phyloP scores from a whole-genome alignment of 2,797 vertebrate genomes.

The Sarcoramphus papa region DNA sequence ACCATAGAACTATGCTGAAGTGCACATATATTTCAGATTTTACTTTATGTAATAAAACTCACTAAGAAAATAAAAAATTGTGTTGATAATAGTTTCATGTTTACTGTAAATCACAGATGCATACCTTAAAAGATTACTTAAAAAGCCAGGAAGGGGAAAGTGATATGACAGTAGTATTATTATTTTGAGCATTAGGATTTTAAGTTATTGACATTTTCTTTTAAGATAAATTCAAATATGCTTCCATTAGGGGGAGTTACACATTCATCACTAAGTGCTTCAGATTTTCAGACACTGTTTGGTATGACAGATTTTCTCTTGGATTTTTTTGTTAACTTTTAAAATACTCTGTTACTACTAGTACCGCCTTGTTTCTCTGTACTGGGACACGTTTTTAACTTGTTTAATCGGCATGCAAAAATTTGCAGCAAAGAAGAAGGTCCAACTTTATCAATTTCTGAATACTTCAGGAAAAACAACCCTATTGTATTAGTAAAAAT shows the following conservation, averaged over 20 bases:
- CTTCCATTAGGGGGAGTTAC: conserved; percentile 63
- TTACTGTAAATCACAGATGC: neutral
- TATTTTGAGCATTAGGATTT: neutral
- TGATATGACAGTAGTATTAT: neutral
- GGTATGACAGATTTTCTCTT: neutral
- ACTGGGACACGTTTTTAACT: neutral
- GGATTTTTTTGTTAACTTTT: neutral
- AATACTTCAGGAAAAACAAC: neutral
- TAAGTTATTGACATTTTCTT: neutral
- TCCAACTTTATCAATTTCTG: neutral
- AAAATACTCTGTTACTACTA: neutral
- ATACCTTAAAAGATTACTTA: neutral
- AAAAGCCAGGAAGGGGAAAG: neutral
- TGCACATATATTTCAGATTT: neutral
- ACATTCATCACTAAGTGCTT: conserved; percentile 26
- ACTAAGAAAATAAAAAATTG: neutral
- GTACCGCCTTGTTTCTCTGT: neutral
- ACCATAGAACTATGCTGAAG: neutral
- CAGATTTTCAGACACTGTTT: neutral
- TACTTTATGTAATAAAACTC: neutral
- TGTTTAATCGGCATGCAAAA: neutral
- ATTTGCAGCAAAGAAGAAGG: neutral
- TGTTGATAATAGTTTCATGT: neutral
- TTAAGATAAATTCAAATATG: conserved; percentile 44
- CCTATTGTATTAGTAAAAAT: neutral